These are phyloP conservation scores for Drosophila peninsularis DNA, from an alignment of 2,888 invertebrate species.

Conservation along the genomic window DNA sequence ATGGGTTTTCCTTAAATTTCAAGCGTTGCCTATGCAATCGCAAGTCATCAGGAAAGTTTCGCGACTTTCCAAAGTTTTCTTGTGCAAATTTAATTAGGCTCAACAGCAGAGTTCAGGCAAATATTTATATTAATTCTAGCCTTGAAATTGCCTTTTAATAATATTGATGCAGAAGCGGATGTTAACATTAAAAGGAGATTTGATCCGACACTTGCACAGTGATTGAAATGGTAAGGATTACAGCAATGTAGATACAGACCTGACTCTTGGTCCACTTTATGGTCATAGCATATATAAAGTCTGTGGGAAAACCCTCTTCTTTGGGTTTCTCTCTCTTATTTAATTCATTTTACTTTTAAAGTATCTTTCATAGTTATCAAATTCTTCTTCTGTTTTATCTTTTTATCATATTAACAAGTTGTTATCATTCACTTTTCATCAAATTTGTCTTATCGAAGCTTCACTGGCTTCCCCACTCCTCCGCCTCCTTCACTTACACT, in stretches of 20 bases:
- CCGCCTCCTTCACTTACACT: not conserved
- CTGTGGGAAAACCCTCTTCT: not conserved
- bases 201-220: not conserved
- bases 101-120: not conserved
- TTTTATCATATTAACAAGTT: not conserved
- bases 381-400: not conserved
- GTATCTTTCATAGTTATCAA: not conserved
- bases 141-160: not conserved
- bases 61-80: not conserved
- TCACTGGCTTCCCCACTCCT: no score
- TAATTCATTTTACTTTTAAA: no score
- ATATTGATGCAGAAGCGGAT: not conserved
- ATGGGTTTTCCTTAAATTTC: slow-evolving; percentile 12
- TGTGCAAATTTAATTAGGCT: slow-evolving; percentile 7
- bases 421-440: not conserved
- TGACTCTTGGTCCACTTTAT: no score
- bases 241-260: no score
- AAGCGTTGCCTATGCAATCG: slow-evolving; percentile 10
- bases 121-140: not conserved
- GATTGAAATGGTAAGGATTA: no score
- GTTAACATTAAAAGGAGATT: not conserved
- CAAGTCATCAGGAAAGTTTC: not conserved
- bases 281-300: no score
- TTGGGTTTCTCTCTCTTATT: no score
- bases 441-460: not conserved